A percentile compares a stretch with the other conserved stretches of the same genome.
These are phyloP conservation scores for Cheirogaleus medius DNA, from an alignment of 2,113 vertebrate genomes.

Conservation along the genomic window DNA sequence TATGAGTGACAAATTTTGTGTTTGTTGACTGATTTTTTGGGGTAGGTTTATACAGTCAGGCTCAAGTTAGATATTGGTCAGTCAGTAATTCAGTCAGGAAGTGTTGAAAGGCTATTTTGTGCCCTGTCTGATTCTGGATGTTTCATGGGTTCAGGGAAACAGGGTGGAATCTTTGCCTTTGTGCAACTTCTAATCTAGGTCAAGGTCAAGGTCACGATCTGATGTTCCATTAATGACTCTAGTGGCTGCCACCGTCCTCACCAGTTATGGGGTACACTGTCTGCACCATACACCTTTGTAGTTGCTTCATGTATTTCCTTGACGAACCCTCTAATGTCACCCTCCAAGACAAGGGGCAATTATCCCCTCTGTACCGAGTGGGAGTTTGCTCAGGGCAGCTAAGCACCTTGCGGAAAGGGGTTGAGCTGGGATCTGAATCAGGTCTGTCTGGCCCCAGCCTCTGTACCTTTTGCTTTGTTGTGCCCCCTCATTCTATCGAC, in stretches of 20 bases:
- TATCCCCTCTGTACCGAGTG: too few species aligned
- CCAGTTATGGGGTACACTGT: rapidly evolving
- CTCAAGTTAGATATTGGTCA: rapidly evolving
- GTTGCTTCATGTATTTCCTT: neutral
- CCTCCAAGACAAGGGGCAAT: neutral
- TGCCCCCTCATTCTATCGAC: neutral
- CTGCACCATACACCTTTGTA: neutral
- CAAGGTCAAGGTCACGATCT: neutral
- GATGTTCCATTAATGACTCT: neutral
- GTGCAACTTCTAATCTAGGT: neutral
- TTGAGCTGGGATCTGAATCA: neutral
- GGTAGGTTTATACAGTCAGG: neutral
- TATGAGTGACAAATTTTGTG: neutral
- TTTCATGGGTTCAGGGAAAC: neutral
- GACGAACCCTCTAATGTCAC: neutral
- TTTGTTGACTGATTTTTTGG: neutral
- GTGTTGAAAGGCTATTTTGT: neutral
- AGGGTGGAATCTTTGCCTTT: neutral
- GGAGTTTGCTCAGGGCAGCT: neutral
- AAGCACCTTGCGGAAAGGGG: neutral
- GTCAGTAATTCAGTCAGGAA: neutral
- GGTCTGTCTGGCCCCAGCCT: neutral
- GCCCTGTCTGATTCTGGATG: neutral
- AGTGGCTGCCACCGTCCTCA: rapidly evolving
- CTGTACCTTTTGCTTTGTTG: neutral